Percentiles rank a stretch among this genome's conserved stretches.
Evolutionary conservation across 1,140 invertebrate species (phyloP).

Genomic region (Drosophila sucinea): DNA sequence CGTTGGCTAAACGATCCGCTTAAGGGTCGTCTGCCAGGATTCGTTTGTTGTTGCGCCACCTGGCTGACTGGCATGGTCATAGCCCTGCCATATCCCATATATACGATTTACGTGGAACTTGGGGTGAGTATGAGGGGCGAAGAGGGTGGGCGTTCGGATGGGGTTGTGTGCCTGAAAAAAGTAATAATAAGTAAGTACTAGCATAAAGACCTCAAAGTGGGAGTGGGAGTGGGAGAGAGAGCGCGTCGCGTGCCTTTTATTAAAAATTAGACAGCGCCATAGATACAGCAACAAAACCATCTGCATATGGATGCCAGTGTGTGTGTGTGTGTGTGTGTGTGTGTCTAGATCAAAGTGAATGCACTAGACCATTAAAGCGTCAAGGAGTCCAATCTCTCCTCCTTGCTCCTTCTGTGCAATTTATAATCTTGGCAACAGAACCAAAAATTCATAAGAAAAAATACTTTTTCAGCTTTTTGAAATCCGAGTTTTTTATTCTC

Average conservation of each 20-base stretch:
- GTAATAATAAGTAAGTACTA: no score
- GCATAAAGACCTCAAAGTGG: no score
- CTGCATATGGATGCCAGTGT: background rate
- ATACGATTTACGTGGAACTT: conserved; percentile 88
- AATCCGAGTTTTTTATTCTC: no score
- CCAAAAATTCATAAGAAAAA: background rate
- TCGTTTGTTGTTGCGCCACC: conserved; percentile 87
- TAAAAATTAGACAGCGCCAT: conserved; percentile 51
- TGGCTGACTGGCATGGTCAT: conserved; percentile 89
- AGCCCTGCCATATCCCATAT: conserved; percentile 89
- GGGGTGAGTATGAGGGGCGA: conserved; percentile 84
- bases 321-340: no score
- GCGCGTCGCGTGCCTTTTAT: conserved; percentile 37
- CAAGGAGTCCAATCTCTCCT: background rate
- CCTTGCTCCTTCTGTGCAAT: background rate
- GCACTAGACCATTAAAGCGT: conserved; percentile 69
- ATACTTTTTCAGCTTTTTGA: no score
- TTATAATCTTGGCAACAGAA: background rate
- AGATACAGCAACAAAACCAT: conserved; percentile 26
- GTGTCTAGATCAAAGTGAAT: conserved; percentile 60
- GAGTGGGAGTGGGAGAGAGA: no score
- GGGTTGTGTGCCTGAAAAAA: no score
- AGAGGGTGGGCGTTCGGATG: background rate
- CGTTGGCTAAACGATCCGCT: conserved; percentile 86
- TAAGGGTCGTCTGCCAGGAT: conserved; percentile 86